Evolutionary conservation across 2,888 invertebrate species (phyloP), one percentile per base, ranked within the genome.

Genomic region (Drosophila pseudotakahashii): DNA sequence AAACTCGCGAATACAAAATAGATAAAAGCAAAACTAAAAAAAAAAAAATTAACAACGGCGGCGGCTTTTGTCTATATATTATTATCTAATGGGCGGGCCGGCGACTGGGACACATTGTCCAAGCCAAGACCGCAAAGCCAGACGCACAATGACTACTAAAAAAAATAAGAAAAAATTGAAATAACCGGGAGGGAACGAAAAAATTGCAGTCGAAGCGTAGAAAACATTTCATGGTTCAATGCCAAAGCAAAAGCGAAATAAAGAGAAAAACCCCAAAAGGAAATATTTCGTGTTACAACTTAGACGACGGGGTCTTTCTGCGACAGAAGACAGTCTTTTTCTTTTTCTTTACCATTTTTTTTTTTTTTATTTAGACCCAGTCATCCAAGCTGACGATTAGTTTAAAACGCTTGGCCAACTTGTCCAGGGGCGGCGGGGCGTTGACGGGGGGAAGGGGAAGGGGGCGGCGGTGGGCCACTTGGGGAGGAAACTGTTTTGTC

Each of bases 221-320:
- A 73, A 73, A 75, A 66, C 55, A 79, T 87, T 87, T 79, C 77
- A 87, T 87, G 81, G 88, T 81, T 81, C 88, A 84, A 87, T 87
- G 85, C 81, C 81, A 81, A 69, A 45, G 50, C 37, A 55, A 53
- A 36, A 4, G 36, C 61, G 36, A 32, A 37, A 39, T 44, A 39
- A 11, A 53, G 11, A n/a, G 11, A 16, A 30, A 36, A 34, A 32
- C 23, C 47, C 47, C 14, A 32, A 62, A 62, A 26, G 62, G 34
- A 63, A 63, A 63, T 19, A 62, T 62, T 62, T 62, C 45, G 47
- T 47, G 62, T 41, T 62, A 48, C 62, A 23, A 47, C 62, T 62
- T 62, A 39, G 47, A 47, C 26, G 26, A 23, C 13, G 11, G 44
- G 11, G 59, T 14, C 26, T 54, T 54, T 54, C 37, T 58, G 32